These are phyloP conservation scores for Valencia hispanica DNA, from an alignment of 2,797 vertebrate genomes.

Conservation along the genomic window DNA sequence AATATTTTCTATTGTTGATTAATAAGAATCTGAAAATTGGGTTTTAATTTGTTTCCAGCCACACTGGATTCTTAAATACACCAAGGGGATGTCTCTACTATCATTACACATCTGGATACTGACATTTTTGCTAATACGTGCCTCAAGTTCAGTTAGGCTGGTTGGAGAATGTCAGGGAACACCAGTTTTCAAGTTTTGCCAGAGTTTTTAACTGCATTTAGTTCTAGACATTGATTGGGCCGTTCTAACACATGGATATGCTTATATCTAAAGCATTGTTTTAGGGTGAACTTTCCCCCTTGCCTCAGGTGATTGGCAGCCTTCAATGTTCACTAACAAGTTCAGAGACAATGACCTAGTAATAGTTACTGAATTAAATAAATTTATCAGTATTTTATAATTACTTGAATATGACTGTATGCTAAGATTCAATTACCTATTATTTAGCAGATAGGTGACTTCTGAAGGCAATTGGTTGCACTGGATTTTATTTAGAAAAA, in stretches of 20 bases:
- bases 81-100: neutral
- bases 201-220: neutral
- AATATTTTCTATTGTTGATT: neutral
- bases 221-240: neutral
- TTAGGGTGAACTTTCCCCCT: no score
- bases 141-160: neutral
- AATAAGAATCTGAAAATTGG: neutral
- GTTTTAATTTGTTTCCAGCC: neutral
- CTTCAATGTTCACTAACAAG: neutral
- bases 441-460: neutral
- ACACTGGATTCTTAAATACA: neutral
- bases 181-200: neutral
- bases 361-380: neutral
- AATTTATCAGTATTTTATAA: neutral
- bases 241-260: no score
- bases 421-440: neutral
- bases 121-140: neutral
- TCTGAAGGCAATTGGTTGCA: neutral
- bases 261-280: no score
- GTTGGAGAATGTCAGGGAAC: neutral
- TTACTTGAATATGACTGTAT: neutral
- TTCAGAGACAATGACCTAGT: neutral
- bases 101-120: neutral
- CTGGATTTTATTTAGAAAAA: neutral
- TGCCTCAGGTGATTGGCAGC: neutral